Evolutionary conservation across 1,140 invertebrate genomes (phyloP), one percentile per base, ranked within the genome.

Genomic region (Pteromalus puparum): DNA sequence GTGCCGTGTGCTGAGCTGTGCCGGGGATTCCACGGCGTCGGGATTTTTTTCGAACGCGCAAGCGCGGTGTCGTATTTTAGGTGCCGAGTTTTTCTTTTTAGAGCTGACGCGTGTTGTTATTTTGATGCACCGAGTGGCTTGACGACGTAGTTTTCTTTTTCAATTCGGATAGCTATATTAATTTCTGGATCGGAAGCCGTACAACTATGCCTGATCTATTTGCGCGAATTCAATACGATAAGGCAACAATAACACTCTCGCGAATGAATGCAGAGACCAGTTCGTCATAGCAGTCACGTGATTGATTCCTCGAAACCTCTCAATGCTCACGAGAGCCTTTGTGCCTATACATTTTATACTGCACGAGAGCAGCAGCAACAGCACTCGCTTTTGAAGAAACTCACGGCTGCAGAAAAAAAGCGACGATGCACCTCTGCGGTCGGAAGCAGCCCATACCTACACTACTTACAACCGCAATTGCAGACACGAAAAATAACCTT

Each of bases 181-280:
- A 42, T 42, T 61, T 61, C 21, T 21, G 7, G 18, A 15, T 61
- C 6, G 53, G 18, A 61, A 61, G 7, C 18, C 26, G 67, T 24
- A 15, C 18, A 53, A 53, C 48, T 74, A 42, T 3, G 18, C 4
- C 28, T 73, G n/a, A n/a, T 26, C 10, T 83, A 83, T 77, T 76
- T 77, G 46, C 53, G 13, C 46, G 30, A 83, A 76, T 83, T 24
- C 12, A 83, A 18, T 83, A 65, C 28, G 81, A 82, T 82, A 82
- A 82, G 72, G 74, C 81, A 65, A 82, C 72, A 82, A 75, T 73
- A 82, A 82, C 53, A n/a, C 21, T n/a, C 46, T 48, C 15, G 15
- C 53, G 53, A 12, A 53, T 53, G 34, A n/a, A n/a, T n/a, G 65
- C 34, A 30, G 28, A 81, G 30, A n/a, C 72, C 72, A 53, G 48